Evolutionary conservation across 2,797 vertebrate genomes (phyloP).

Genomic region (Ciconia nigra): DNA sequence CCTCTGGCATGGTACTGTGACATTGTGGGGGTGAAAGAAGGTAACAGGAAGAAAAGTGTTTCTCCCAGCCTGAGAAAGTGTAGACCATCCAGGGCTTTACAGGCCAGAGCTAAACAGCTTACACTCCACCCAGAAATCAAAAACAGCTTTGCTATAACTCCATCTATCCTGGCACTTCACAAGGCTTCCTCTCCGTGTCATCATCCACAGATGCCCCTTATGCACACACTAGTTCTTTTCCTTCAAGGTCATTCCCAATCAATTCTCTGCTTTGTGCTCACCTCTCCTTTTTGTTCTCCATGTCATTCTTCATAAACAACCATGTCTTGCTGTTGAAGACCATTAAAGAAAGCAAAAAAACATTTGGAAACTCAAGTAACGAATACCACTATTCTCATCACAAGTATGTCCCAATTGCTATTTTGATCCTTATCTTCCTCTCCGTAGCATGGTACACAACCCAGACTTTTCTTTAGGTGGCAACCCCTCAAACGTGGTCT

Average conservation of each 20-base stretch:
- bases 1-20: not conserved
- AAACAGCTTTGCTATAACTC: not conserved
- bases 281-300: not conserved
- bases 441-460: fast-evolving
- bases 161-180: not conserved
- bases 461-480: not conserved
- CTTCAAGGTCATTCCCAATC: not conserved
- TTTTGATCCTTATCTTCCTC: not conserved
- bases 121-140: not conserved
- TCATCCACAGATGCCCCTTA: not conserved
- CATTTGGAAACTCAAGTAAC: not conserved
- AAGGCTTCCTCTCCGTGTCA: not conserved
- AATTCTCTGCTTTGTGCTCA: not conserved
- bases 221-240: fast-evolving
- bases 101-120: not conserved
- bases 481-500: not conserved
- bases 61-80: not conserved
- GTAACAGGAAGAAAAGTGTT: not conserved
- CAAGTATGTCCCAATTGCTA: fast-evolving
- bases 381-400: not conserved
- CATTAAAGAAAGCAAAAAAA: not conserved
- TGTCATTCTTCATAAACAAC: not conserved
- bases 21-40: not conserved
- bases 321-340: not conserved
- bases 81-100: not conserved